These are phyloP conservation scores for Ormyrus pomaceus DNA, from an alignment of 2,888 invertebrate genomes.

Conservation along the genomic window DNA sequence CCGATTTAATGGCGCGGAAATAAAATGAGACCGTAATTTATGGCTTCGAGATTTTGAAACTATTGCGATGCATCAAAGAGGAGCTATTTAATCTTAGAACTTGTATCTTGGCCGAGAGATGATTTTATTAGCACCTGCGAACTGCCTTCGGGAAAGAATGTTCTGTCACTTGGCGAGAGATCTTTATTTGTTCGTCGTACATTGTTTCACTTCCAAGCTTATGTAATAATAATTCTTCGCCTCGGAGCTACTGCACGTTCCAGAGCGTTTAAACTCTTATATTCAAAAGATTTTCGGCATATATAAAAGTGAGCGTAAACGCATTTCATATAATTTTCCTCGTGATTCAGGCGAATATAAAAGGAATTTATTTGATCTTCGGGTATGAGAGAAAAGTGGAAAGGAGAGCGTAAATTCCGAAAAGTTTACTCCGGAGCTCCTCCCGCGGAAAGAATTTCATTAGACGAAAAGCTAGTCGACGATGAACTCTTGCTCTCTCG, in stretches of 20 bases:
- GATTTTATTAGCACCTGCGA: neutral
- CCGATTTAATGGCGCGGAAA: neutral
- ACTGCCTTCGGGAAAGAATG: neutral
- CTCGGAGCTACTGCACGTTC: no score
- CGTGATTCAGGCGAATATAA: slow-evolving; percentile 28
- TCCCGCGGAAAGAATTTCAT: slow-evolving; percentile 51
- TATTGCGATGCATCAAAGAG: neutral
- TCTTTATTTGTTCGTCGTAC: no score
- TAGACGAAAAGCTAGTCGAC: slow-evolving; percentile 53
- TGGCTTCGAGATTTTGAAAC: no score
- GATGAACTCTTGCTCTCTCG: slow-evolving; percentile 47
- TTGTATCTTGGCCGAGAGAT: no score
- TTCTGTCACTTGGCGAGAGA: no score
- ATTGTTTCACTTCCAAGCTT: no score
- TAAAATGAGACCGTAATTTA: no score
- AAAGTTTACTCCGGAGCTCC: slow-evolving; percentile 46
- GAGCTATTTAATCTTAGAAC: no score
- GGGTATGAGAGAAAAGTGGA: slow-evolving; percentile 11
- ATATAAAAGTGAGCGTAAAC: neutral
- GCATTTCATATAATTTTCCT: slow-evolving; percentile 18
- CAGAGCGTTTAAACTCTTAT: no score
- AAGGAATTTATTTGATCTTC: slow-evolving; percentile 41
- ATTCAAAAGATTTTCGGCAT: no score
- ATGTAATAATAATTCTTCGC: no score
- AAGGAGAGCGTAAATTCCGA: slow-evolving; percentile 39